Evolutionary conservation across 2,888 invertebrate genomes (phyloP).

Genomic region (Hermaeophaga mercurialis): DNA sequence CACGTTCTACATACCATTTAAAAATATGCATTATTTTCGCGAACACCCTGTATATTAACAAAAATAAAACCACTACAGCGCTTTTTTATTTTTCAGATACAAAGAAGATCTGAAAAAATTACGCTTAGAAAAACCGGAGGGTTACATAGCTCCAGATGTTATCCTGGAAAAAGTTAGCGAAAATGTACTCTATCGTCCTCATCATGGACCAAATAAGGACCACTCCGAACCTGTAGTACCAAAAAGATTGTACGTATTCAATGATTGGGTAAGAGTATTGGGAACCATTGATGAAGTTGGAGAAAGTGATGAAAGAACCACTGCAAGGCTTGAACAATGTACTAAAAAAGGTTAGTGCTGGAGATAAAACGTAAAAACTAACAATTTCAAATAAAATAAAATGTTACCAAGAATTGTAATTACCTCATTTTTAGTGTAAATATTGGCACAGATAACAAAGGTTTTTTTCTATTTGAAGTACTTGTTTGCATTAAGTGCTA

Average conservation of each 20-base stretch:
- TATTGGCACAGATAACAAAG: too few relatives aligned
- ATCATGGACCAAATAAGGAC: slow-evolving; percentile 55
- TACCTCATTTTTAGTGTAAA: too few relatives aligned
- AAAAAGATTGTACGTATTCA: slow-evolving; percentile 70
- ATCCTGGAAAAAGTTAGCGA: slow-evolving; percentile 70
- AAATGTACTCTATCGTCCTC: slow-evolving; percentile 62
- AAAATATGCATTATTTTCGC: too few relatives aligned
- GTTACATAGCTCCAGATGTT: slow-evolving; percentile 71
- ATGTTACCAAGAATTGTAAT: too few relatives aligned
- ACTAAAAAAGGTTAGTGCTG: slow-evolving; percentile 36
- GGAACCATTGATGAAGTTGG: slow-evolving; percentile 59
- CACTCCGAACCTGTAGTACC: slow-evolving; percentile 64
- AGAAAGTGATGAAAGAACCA: slow-evolving; percentile 51
- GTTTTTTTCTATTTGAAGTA: too few relatives aligned
- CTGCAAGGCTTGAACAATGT: slow-evolving; percentile 40
- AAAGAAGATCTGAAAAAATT: slow-evolving; percentile 59
- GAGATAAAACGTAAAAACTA: too few relatives aligned
- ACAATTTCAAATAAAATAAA: too few relatives aligned
- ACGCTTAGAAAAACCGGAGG: slow-evolving; percentile 59
- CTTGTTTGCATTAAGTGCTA: too few relatives aligned
- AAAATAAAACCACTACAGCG: too few relatives aligned
- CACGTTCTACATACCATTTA: too few relatives aligned
- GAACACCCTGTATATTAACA: too few relatives aligned
- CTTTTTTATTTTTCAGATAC: slow-evolving; percentile 66
- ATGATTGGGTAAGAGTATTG: slow-evolving; percentile 75